A percentile compares a stretch with the other conserved stretches of the same genome.
phyloP scores from a whole-genome alignment of 2,888 invertebrate species.

The Tromatobia lineatoria region DNA sequence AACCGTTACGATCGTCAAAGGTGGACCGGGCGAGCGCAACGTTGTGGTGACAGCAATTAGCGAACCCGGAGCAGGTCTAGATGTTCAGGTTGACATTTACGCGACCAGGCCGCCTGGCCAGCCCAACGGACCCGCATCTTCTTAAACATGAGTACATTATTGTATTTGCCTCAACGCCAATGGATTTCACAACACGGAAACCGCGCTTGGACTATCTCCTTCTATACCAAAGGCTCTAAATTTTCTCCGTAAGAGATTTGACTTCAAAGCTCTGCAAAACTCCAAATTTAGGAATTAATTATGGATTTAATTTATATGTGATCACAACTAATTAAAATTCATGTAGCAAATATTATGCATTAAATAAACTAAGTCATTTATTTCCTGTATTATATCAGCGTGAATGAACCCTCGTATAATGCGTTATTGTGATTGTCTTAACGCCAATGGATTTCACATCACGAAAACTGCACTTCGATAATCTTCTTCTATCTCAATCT shows the following conservation, averaged over 20 bases:
- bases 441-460: too few species aligned
- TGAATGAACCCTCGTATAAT: too few species aligned
- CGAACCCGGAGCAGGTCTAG: conserved; percentile 60
- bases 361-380: background rate
- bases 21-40: conserved; percentile 62
- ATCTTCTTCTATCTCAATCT: too few species aligned
- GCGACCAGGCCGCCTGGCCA: conserved; percentile 41
- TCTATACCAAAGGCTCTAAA: background rate
- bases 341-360: conserved; percentile 11
- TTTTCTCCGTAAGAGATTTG: background rate
- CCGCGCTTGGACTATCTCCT: background rate
- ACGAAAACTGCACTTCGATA: too few species aligned
- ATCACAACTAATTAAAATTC: background rate
- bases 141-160: conserved; percentile 30
- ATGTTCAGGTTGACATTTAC: conserved; percentile 67
- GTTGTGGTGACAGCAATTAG: conserved; percentile 65
- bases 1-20: conserved; percentile 58
- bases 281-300: conserved; percentile 4
- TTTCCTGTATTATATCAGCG: background rate
- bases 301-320: background rate
- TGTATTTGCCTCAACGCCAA: background rate
- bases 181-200: conserved; percentile 26
- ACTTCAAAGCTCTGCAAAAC: background rate
- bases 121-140: conserved; percentile 27
- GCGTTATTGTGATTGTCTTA: too few species aligned